Percentiles rank a stretch among this genome's conserved stretches.
phyloP scores from a whole-genome alignment of 2,888 invertebrate genomes.

The Drosophila siamana region DNA sequence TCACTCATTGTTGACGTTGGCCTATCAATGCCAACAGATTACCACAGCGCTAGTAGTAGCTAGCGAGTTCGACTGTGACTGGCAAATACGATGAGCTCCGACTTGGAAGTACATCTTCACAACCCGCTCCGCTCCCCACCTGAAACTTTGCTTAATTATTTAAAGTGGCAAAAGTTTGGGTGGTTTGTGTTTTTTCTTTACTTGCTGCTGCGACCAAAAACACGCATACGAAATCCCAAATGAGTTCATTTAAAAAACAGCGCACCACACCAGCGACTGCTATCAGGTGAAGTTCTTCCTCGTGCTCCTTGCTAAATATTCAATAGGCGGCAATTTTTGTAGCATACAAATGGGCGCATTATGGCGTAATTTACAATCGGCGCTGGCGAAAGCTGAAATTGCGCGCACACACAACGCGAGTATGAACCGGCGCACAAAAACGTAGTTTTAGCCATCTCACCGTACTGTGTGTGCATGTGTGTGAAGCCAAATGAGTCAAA shows the following conservation, averaged over 20 bases:
- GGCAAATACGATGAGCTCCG: neutral
- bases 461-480: constrained; percentile 28
- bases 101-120: constrained; percentile 1
- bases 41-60: neutral
- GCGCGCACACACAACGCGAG: constrained; percentile 50
- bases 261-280: constrained; percentile 1
- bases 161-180: constrained; percentile 67
- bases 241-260: constrained; percentile 72
- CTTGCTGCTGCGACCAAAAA: constrained; percentile 27
- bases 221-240: constrained; percentile 77
- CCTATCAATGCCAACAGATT: constrained; percentile 51
- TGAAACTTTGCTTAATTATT: constrained; percentile 70
- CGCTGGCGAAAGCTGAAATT: constrained; percentile 51
- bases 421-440: constrained; percentile 31
- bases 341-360: constrained; percentile 82
- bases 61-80: neutral
- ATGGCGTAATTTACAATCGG: constrained; percentile 79
- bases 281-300: constrained; percentile 39
- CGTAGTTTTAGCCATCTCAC: constrained; percentile 35
- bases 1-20: constrained; percentile 66
- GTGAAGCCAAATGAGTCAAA: constrained; percentile 76
- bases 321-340: constrained; percentile 81
- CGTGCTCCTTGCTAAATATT: constrained; percentile 72
- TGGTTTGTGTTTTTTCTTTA: constrained; percentile 4
- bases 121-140: constrained; percentile 33